Evolutionary conservation across 2,113 vertebrate species (phyloP), one percentile per base, ranked within the genome.

Genomic region (Grammomys dolichurus): DNA sequence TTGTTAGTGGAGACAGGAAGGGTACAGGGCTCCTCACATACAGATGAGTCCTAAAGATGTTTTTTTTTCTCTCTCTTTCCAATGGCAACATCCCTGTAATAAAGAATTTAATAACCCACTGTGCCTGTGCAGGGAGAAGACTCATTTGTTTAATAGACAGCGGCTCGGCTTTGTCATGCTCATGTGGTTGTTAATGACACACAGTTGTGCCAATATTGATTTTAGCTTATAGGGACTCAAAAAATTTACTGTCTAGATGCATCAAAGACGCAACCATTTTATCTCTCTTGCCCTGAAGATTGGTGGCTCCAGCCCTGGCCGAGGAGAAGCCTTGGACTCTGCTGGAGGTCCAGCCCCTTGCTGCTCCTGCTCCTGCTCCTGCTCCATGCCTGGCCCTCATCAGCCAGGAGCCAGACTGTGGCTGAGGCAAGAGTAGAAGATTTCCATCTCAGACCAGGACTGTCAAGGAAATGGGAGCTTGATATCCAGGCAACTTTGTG

Each of bases 201-300:
- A 98, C 98, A 98, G 98, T 98, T 98, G 98, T 98, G 98, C 98
- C 98, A 99, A 98, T 99, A 99, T 99, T 99, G 98, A 99, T 99
- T 98, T 98, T 98, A 98, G 98, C 98, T 99, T 98, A 98, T 98
- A 98, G 98, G 98, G 98, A 98, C 98, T 98, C 98, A 97, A 98
- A 98, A 98, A 98, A 98, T 98, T 98, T 98, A 99, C 98, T 98
- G 97, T 98, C 98, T 98, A 85, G 97, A 98, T 98, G 98, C 96
- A 98, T 98, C 98, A 98, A 97, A 98, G 97, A 98, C 12, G 94
- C 93, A 97, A 97, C 97, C 48, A 2, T 96, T 98, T 94, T 46
- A 96, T 98, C 98, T 91, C 28, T 76, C 63, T 43, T 86, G 76
- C 97, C 87, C 95, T 14, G 91, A 95, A 96, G 98, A 98, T 0